Evolutionary conservation across 2,113 vertebrate genomes (phyloP), one percentile per base, ranked within the genome.

Genomic region (Meleagris gallopavo): DNA sequence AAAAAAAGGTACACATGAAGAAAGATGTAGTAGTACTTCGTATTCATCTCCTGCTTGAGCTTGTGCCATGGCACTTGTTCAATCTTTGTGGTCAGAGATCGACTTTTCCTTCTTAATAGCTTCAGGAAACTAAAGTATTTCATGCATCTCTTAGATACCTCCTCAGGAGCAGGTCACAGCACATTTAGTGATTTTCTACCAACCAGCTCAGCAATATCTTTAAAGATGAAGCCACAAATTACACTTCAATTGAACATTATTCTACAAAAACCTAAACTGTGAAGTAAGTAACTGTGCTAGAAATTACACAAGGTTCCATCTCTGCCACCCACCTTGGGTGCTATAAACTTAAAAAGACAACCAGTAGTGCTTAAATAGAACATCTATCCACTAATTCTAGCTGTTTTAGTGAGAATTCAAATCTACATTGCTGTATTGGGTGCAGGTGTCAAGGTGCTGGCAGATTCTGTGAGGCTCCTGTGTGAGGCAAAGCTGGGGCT

Each of bases 381-480:
- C 32, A 66, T 32, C 48, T 58, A 22, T 25, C 19, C 9, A n/a
- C 32, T 25, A 54, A n/a, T 18, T 78, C 52, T 66, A 45, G 19
- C 11, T 66, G 45, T 54, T 66, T 16, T 38, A 55, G 16, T 18
- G 48, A 43, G 24, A 50, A 61, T 78, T 83, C 50, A 67, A 62
- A 50, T 9, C 30, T 18, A 17, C 11, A 0, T 15, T 40, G 9
- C 40, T 16, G 16, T 15, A 61, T 3, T 0, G 4, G 13, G 20
- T 8, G 9, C 2, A 1, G 24, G 5, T 36, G 30, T 34, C 17
- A 16, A 22, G 19, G 22, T 0, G 2, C 24, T 50, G 30, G 8
- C 13, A 11, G 7, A 30, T 20, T 3, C 21, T n/a, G 32, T 2
- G 0, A 10, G 43, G 32, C 0, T 1, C 14, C 40, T 2, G 13